phyloP scores from a whole-genome alignment of 2,797 vertebrate species.

The Acanthurus lineatus region DNA sequence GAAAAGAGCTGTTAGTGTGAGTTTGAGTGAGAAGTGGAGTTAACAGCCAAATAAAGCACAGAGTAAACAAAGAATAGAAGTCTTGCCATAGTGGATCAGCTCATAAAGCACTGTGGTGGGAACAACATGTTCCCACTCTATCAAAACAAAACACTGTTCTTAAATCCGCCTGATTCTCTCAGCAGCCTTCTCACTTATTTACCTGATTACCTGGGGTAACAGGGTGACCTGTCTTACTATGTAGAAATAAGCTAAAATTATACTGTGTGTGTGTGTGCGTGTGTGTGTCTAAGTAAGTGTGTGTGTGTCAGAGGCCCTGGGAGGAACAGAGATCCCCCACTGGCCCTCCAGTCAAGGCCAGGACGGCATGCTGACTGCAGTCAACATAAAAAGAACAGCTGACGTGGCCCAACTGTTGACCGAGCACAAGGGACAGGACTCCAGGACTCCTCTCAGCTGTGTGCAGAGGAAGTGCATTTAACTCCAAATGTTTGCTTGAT shows the following conservation, averaged over 20 bases:
- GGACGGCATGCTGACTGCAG: constrained; percentile 66
- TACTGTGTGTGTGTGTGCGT: constrained; percentile 12
- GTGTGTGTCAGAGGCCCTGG: constrained; percentile 40
- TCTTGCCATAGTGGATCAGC: constrained; percentile 13
- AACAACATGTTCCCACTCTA: constrained; percentile 30
- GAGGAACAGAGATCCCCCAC: constrained; percentile 44
- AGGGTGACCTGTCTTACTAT: constrained; percentile 11
- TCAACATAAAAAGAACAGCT: constrained; percentile 81
- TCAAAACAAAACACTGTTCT: constrained; percentile 3
- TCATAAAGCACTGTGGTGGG: constrained; percentile 24
- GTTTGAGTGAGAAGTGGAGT: constrained; percentile 34
- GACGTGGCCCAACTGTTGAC: constrained; percentile 77
- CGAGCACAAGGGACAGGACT: constrained; percentile 55
- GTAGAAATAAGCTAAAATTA: constrained; percentile 22
- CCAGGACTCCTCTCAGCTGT: constrained; percentile 46
- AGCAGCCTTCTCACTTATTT: constrained; percentile 10
- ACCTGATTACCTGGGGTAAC: constrained; percentile 36
- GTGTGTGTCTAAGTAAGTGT: not conserved
- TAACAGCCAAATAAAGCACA: constrained; percentile 46
- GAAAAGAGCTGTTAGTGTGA: constrained; percentile 20
- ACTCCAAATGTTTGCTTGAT: constrained; percentile 17
- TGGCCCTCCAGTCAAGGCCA: constrained; percentile 64
- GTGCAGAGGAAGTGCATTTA: constrained; percentile 9
- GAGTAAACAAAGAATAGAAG: constrained; percentile 25
- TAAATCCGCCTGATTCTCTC: not conserved